These are phyloP conservation scores for Anthoscopus minutus DNA, from an alignment of 2,113 vertebrate species.

Conservation along the genomic window DNA sequence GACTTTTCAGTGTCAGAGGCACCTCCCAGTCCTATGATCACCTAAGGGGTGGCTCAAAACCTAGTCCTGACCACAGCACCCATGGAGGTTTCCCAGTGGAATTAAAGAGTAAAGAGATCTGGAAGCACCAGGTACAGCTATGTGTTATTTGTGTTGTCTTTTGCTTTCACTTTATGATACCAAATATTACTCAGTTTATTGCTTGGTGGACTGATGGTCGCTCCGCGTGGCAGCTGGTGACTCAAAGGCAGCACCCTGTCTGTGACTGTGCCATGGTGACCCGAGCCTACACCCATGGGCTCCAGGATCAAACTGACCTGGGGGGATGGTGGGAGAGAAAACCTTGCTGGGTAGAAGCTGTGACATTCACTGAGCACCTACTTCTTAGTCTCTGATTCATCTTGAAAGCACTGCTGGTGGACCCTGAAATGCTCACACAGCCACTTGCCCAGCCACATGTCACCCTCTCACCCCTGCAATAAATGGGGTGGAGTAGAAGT, in stretches of 20 bases:
- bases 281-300: fast-evolving
- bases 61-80: neutral
- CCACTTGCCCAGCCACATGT: fast-evolving
- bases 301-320: neutral
- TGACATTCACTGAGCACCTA: neutral
- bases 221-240: fast-evolving
- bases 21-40: neutral
- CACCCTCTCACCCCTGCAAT: neutral
- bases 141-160: neutral
- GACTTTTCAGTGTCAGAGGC: neutral
- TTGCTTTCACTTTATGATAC: neutral
- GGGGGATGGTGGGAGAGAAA: neutral
- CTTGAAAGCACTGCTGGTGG: neutral
- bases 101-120: neutral
- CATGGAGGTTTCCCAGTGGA: neutral
- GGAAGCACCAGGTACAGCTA: neutral
- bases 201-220: neutral
- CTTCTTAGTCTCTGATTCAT: neutral
- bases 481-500: neutral
- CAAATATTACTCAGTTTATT: neutral
- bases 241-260: neutral
- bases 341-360: neutral
- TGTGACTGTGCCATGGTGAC: fast-evolving
- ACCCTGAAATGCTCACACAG: neutral
- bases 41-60: neutral